These are phyloP conservation scores for Daktulosphaira vitifoliae DNA, from an alignment of 1,140 invertebrate species.

Conservation along the genomic window DNA sequence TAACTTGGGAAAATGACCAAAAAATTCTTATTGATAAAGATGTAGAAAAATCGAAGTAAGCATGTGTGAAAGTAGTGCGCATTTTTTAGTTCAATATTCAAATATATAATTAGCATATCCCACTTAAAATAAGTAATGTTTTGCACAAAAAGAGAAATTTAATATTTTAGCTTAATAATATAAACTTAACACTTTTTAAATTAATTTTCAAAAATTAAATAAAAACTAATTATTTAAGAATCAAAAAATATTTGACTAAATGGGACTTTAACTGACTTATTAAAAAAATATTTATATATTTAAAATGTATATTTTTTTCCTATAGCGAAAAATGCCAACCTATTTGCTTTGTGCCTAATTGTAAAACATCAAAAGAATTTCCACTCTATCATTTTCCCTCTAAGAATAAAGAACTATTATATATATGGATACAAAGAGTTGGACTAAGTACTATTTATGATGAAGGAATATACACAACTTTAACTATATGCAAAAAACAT, in stretches of 20 bases:
- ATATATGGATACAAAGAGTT: neutral
- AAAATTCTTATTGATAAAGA: too few relatives aligned
- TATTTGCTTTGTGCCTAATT: neutral
- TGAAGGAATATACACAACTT: neutral
- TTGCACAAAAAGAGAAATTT: too few relatives aligned
- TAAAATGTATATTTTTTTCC: too few relatives aligned
- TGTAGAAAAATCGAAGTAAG: neutral
- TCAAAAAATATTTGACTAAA: too few relatives aligned
- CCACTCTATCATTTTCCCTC: slow-evolving; percentile 11
- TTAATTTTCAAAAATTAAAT: neutral
- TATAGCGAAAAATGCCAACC: neutral
- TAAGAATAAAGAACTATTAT: slow-evolving; percentile 2
- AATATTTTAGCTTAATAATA: neutral
- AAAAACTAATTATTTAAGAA: too few relatives aligned
- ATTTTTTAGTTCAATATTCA: too few relatives aligned
- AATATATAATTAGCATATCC: too few relatives aligned
- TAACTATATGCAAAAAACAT: slow-evolving; percentile 11
- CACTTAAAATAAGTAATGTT: too few relatives aligned
- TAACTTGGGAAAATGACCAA: neutral
- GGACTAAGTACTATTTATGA: slow-evolving; percentile 13
- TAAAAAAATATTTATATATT: too few relatives aligned
- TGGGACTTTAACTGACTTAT: too few relatives aligned
- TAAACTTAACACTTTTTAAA: neutral
- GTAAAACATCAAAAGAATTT: neutral
- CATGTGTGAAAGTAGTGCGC: too few relatives aligned